Evolutionary conservation across 2,797 vertebrate species (phyloP), one percentile per base, ranked within the genome.

Genomic region (Gorsachius magnificus): DNA sequence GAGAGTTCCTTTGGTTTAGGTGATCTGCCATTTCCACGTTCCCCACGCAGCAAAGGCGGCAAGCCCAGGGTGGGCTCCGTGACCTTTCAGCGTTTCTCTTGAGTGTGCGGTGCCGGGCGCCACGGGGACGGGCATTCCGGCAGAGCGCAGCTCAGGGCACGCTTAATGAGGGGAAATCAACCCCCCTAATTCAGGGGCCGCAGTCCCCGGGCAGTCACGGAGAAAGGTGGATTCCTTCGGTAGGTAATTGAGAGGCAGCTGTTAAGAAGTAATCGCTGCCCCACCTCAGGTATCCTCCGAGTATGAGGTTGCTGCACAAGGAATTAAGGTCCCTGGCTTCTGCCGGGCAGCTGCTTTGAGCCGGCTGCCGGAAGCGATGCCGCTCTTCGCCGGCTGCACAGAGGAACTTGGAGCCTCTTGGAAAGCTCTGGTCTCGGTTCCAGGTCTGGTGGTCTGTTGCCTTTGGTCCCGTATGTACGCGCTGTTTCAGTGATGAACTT

Each of bases 81-180:
- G 78, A 8, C 5, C 74, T 1, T 9, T 21, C 13, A 1, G 77
- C 1, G 26, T 19, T 17, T 4, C 87, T 19, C 41, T 6, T 7
- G 58, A 36, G 80, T 28, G 25, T 3, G 78, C 60, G 7, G 33
- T 2, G 36, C 50, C 29, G 19, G 68, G 75, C 2, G 5, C 10
- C 20, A 36, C 5, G 21, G 28, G 71, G 31, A 19, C 3, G 7
- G 60, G 50, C 4, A 4, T 45, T 72, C 48, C 83, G 1, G 31
- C 63, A 26, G 85, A 18, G 92, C 29, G 90, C 93, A 46, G 83
- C 87, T 93, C 74, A 35, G 96, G 84, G 70, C 89, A 77, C 10
- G 3, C 71, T 87, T 87, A 87, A 90, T 31, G 85, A 89, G 90
- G 83, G 68, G 90, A 86, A 91, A 92, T 70, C 80, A 71, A 29